Conservation (phyloP, 2,797 vertebrate genomes). For the Dromococcyx pavoninus region DNA sequence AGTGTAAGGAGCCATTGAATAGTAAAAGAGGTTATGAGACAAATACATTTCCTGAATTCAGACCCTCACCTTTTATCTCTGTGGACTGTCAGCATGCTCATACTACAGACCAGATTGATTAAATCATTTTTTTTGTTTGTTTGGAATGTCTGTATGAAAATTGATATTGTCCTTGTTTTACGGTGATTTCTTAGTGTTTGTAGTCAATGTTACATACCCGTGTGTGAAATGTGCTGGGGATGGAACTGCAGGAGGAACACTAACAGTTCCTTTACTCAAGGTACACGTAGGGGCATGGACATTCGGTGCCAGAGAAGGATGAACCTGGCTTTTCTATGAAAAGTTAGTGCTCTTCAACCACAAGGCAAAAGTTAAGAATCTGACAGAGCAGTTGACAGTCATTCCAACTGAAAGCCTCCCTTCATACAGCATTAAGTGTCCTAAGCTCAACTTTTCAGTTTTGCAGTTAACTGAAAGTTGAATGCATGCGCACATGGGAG, state of each 20-base stretch:
- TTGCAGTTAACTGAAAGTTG: background rate
- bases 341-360: background rate
- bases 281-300: accelerated
- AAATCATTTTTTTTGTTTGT: background rate
- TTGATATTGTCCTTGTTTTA: background rate
- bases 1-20: background rate
- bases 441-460: background rate
- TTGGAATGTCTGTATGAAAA: background rate
- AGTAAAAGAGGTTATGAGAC: background rate
- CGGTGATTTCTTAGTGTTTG: background rate
- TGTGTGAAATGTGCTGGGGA: background rate
- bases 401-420: background rate
- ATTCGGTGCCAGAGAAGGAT: background rate
- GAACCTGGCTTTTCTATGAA: background rate
- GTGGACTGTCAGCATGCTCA: background rate
- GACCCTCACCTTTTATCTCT: background rate
- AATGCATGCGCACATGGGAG: accelerated
- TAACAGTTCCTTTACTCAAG: background rate
- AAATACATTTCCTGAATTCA: background rate
- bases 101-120: background rate
- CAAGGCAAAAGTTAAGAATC: background rate
- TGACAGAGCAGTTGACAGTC: background rate
- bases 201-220: accelerated
- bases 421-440: background rate
- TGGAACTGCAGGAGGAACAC: background rate